phyloP scores from a whole-genome alignment of 1,140 invertebrate genomes.

The Anoplolepis gracilipes region DNA sequence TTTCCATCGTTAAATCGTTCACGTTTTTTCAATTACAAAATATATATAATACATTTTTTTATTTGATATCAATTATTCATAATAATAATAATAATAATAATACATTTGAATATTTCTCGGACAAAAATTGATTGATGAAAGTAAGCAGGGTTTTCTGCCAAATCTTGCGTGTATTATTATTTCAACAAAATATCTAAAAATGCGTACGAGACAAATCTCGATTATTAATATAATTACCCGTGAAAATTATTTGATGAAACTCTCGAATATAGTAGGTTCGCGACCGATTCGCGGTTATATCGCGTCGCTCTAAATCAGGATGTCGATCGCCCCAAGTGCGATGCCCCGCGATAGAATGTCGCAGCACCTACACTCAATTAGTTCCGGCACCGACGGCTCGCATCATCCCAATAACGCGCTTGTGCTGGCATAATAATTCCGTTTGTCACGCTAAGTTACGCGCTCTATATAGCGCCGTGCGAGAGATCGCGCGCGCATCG shows the following conservation, averaged over 20 bases:
- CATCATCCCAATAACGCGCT: constrained; percentile 67
- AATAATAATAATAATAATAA: no score
- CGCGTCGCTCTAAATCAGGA: constrained; percentile 22
- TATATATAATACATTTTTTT: not conserved
- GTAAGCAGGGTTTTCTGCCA: no score
- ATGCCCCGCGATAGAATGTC: constrained; percentile 68
- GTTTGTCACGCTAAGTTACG: constrained; percentile 80
- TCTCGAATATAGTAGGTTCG: constrained; percentile 17
- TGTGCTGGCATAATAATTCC: constrained; percentile 79
- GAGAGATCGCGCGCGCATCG: constrained; percentile 53
- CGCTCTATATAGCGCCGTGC: constrained; percentile 77
- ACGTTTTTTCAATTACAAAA: constrained; percentile 1
- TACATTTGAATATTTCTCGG: not conserved
- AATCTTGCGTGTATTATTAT: not conserved
- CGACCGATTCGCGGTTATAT: not conserved
- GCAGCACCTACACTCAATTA: constrained; percentile 70
- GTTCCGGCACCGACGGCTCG: constrained; percentile 63
- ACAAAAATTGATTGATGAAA: no score
- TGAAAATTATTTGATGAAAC: constrained; percentile 33
- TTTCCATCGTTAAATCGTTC: constrained; percentile 1
- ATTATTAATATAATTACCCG: not conserved
- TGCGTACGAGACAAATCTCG: not conserved
- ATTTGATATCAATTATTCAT: not conserved
- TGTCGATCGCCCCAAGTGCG: constrained; percentile 36
- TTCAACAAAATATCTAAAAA: not conserved